A percentile compares a stretch with the other conserved stretches of the same genome.
Conservation (phyloP, 2,113 vertebrate genomes). For the Edolisoma coerulescens region DNA sequence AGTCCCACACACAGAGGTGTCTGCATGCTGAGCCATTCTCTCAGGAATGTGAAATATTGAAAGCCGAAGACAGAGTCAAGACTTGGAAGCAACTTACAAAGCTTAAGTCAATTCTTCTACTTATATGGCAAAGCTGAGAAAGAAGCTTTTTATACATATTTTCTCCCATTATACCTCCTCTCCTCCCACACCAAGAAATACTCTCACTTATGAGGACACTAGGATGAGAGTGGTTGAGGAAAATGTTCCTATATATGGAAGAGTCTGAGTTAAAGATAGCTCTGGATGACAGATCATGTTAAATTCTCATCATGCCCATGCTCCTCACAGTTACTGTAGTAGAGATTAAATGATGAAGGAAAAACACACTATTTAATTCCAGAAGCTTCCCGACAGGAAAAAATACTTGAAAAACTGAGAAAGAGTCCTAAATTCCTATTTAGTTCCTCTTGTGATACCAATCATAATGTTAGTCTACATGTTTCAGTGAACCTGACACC, state of each 20-base stretch:
- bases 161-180: not conserved
- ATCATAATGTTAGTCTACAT: not conserved
- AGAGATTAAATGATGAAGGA: not conserved
- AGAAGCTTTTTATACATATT: not conserved
- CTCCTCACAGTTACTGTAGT: not conserved
- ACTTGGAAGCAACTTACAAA: not conserved
- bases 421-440: not conserved
- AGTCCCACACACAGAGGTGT: not conserved
- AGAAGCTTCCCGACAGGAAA: not conserved
- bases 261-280: conserved; percentile 27
- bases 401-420: not conserved
- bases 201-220: not conserved
- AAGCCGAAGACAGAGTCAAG: not conserved
- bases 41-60: not conserved
- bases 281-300: not conserved
- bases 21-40: not conserved
- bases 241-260: conserved; percentile 43
- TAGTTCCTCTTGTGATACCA: not conserved
- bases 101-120: conserved; percentile 7
- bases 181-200: not conserved
- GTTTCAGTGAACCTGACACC: not conserved
- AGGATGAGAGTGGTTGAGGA: not conserved
- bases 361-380: not conserved
- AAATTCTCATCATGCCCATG: conserved; percentile 10
- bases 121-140: conserved; percentile 27